A percentile compares a stretch with the other conserved stretches of the same genome.
These are phyloP conservation scores for Antitype chi DNA, from an alignment of 2,888 invertebrate species.

Conservation along the genomic window DNA sequence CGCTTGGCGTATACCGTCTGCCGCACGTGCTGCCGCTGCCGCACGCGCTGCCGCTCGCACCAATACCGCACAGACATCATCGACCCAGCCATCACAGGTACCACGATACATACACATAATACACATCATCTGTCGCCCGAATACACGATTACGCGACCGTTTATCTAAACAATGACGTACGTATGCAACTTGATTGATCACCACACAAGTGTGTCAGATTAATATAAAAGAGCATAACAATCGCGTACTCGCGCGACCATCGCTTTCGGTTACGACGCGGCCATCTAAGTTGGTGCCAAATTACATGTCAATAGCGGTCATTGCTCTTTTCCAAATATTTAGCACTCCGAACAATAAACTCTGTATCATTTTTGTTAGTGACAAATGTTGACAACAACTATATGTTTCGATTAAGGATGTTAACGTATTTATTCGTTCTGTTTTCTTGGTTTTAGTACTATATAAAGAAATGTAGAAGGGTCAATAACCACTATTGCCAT, in stretches of 20 bases:
- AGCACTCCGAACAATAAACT: not conserved
- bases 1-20: slow-evolving; percentile 92
- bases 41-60: slow-evolving; percentile 84
- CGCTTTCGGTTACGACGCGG: not conserved
- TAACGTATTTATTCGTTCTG: not conserved
- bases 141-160: not conserved
- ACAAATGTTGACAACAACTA: not conserved
- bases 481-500: slow-evolving; percentile 9
- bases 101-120: not conserved
- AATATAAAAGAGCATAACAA: not conserved
- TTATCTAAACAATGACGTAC: not conserved
- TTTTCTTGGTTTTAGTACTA: no score
- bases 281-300: not conserved
- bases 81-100: slow-evolving; percentile 84
- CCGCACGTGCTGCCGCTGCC: slow-evolving; percentile 87
- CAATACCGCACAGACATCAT: slow-evolving; percentile 84
- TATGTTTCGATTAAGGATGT: no score
- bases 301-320: slow-evolving; percentile 18
- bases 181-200: not conserved
- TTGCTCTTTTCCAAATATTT: not conserved
- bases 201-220: not conserved
- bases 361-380: not conserved
- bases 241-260: not conserved
- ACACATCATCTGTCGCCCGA: not conserved
- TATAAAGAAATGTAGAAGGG: not conserved